Evolutionary conservation across 2,888 invertebrate species (phyloP).

Genomic region (Leucophenga maculata): DNA sequence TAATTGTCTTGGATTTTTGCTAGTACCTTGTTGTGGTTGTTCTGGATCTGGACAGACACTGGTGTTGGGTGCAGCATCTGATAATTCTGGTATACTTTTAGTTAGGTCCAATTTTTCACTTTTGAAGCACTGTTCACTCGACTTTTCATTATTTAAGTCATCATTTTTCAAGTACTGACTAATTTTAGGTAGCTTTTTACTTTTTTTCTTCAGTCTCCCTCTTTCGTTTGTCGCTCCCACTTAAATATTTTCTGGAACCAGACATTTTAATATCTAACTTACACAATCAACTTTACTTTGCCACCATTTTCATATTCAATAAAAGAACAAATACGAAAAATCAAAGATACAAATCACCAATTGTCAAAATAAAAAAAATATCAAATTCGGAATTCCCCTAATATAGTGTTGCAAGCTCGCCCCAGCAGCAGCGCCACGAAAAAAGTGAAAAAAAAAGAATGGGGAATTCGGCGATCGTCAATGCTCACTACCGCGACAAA

Average conservation of each 20-base stretch:
- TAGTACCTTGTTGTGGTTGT: conserved; percentile 13
- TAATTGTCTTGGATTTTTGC: conserved; percentile 11
- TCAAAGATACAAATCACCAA: too few species aligned
- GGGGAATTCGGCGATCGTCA: too few species aligned
- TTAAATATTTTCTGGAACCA: neutral
- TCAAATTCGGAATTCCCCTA: too few species aligned
- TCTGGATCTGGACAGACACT: conserved; percentile 26
- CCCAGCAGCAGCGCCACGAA: too few species aligned
- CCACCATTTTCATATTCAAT: too few species aligned
- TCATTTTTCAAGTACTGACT: conserved; percentile 25
- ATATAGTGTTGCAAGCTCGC: too few species aligned
- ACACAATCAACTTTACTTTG: too few species aligned
- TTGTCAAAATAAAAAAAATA: too few species aligned
- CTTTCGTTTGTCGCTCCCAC: conserved; percentile 11
- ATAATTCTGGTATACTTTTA: neutral
- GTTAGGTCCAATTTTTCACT: neutral
- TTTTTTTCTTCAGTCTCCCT: conserved; percentile 17
- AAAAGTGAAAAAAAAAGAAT: too few species aligned
- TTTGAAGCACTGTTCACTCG: conserved; percentile 20
- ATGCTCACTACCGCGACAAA: too few species aligned
- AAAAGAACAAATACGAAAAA: too few species aligned
- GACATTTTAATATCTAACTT: neutral
- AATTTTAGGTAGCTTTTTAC: conserved; percentile 23
- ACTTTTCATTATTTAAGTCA: conserved; percentile 13
- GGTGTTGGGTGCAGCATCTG: conserved; percentile 14